Conservation (phyloP, 2,888 invertebrate species). For the Eulithis testata region DNA sequence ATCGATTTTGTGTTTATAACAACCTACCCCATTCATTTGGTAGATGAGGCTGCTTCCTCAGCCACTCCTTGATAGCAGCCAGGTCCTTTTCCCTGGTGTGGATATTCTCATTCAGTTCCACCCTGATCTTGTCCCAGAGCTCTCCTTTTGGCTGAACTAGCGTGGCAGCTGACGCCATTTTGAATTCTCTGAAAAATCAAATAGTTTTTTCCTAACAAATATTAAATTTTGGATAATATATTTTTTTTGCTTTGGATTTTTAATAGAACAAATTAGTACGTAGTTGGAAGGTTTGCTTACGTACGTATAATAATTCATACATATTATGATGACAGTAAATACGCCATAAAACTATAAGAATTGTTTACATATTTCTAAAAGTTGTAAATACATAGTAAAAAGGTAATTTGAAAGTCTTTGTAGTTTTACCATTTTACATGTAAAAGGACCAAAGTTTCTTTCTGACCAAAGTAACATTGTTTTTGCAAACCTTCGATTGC, state of each 20-base stretch:
- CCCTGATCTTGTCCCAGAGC: slow-evolving; percentile 86
- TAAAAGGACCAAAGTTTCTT: neutral
- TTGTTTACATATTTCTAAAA: slow-evolving; percentile 4
- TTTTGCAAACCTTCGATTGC: too few relatives aligned
- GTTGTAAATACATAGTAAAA: neutral
- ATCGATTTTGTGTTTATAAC: too few relatives aligned
- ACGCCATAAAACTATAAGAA: neutral
- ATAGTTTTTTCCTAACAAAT: neutral
- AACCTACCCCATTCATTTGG: slow-evolving; percentile 82
- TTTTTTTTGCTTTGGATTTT: too few relatives aligned
- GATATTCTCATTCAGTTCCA: slow-evolving; percentile 87
- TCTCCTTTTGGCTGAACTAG: slow-evolving; percentile 88
- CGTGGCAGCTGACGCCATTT: slow-evolving; percentile 79
- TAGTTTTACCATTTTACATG: slow-evolving; percentile 2
- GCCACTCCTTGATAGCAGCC: slow-evolving; percentile 86
- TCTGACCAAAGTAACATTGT: too few relatives aligned
- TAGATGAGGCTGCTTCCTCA: slow-evolving; percentile 86
- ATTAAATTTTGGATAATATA: too few relatives aligned
- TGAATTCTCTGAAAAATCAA: slow-evolving; percentile 27
- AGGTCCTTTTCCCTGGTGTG: slow-evolving; percentile 83
- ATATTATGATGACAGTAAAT: neutral
- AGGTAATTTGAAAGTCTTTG: slow-evolving; percentile 9
- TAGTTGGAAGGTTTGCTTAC: too few relatives aligned
- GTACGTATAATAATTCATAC: neutral
- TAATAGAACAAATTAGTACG: too few relatives aligned